Evolutionary conservation across 2,888 invertebrate species (phyloP).

Genomic region (Dolomedes plantarius): DNA sequence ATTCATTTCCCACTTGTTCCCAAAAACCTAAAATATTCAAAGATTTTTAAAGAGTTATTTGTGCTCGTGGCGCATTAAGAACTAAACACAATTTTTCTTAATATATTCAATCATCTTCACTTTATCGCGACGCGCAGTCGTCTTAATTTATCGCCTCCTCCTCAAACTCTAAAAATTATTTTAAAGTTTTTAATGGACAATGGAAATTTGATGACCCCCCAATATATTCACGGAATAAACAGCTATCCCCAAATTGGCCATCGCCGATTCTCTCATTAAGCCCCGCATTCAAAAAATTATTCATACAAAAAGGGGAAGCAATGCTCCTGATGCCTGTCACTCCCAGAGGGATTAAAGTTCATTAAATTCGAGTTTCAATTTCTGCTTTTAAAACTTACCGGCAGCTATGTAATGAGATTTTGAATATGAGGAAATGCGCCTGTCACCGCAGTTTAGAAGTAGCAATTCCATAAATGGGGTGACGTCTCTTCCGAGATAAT

Average conservation of each 20-base stretch:
- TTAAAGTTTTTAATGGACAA: constrained; percentile 67
- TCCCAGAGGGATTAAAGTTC: constrained; percentile 62
- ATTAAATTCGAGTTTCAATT: constrained; percentile 71
- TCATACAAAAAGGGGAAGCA: constrained; percentile 15
- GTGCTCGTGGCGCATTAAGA: constrained; percentile 10
- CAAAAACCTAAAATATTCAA: constrained; percentile 12
- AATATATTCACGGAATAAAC: neutral
- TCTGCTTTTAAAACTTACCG: constrained; percentile 57
- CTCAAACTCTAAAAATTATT: constrained; percentile 35
- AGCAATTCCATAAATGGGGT: neutral
- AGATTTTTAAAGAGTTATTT: constrained; percentile 5
- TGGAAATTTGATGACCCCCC: constrained; percentile 55
- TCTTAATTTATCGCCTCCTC: constrained; percentile 31
- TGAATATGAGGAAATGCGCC: constrained; percentile 36
- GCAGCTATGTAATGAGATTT: constrained; percentile 65
- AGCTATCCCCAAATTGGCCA: constrained; percentile 30
- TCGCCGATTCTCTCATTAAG: constrained; percentile 41
- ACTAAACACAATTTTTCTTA: constrained; percentile 34
- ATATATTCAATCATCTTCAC: constrained; percentile 35
- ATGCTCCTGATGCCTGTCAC: constrained; percentile 26
- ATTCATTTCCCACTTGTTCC: neutral
- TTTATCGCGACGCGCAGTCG: constrained; percentile 17
- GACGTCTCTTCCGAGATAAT: constrained; percentile 3
- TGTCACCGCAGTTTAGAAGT: neutral
- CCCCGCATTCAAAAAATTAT: constrained; percentile 50